These are phyloP conservation scores for Drosophila watanabei DNA, from an alignment of 1,140 invertebrate species.

Conservation along the genomic window DNA sequence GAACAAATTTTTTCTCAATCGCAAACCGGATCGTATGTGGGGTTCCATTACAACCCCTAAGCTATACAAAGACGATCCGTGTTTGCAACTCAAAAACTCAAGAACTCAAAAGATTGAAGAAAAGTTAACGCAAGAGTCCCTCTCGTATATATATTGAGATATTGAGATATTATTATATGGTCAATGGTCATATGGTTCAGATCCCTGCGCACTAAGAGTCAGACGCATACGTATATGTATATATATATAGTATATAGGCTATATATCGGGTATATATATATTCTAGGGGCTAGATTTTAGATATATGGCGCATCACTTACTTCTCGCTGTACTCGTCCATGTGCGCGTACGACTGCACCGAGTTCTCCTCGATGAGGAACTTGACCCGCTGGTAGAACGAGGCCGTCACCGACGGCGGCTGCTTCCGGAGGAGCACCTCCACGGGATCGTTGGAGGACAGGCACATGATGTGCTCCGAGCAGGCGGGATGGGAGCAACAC, in stretches of 20 bases:
- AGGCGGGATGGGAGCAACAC: slow-evolving; percentile 94
- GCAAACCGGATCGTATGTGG: slow-evolving; percentile 7
- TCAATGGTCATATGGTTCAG: slow-evolving; percentile 9
- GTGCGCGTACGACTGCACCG: slow-evolving; percentile 98
- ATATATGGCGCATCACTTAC: slow-evolving; percentile 89
- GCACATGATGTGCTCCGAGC: slow-evolving; percentile 96
- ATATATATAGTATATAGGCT: slow-evolving; percentile 43
- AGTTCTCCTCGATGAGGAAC: slow-evolving; percentile 99
- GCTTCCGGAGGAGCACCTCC: slow-evolving; percentile 97
- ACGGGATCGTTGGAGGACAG: slow-evolving; percentile 97
- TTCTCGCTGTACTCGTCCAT: slow-evolving; percentile 99
- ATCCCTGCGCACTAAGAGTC: slow-evolving; percentile 51
- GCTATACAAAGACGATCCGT: background rate
- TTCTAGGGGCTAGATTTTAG: slow-evolving; percentile 22
- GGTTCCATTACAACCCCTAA: background rate
- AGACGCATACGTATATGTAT: slow-evolving; percentile 48
- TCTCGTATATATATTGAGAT: slow-evolving; percentile 17
- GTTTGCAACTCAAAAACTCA: slow-evolving; percentile 33
- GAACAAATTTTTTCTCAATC: slow-evolving; percentile 37
- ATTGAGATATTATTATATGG: background rate
- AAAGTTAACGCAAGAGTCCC: slow-evolving; percentile 41
- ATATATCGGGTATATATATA: slow-evolving; percentile 23
- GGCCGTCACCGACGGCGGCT: slow-evolving; percentile 97
- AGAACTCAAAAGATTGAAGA: slow-evolving; percentile 35
- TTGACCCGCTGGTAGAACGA: slow-evolving; percentile 99